A percentile compares a stretch with the other conserved stretches of the same genome.
Evolutionary conservation across 2,113 vertebrate species (phyloP).

Genomic region (Mionectes macconnelli): DNA sequence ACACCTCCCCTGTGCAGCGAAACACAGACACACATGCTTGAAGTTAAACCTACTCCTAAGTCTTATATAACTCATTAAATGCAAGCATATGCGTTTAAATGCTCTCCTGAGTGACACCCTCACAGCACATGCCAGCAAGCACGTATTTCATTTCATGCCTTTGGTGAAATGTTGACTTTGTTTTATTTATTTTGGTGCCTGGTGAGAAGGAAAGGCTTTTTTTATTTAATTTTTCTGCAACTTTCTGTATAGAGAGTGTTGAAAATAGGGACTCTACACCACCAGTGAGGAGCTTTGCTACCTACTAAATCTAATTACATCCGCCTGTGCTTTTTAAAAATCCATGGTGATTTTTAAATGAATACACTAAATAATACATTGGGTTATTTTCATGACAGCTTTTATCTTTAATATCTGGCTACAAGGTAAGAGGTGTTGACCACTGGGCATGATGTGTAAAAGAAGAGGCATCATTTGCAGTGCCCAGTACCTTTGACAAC

Average conservation of each 20-base stretch:
- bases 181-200: constrained; percentile 33
- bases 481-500: neutral
- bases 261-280: neutral
- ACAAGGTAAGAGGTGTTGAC: neutral
- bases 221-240: neutral
- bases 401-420: neutral
- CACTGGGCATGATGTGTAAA: neutral
- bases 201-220: neutral
- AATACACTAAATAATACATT: neutral
- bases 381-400: neutral
- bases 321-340: neutral
- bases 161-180: constrained; percentile 9
- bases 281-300: neutral
- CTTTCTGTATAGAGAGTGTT: neutral
- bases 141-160: neutral
- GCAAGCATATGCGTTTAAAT: neutral
- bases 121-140: constrained; percentile 19
- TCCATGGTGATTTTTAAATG: neutral
- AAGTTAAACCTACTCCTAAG: neutral
- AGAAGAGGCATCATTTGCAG: neutral
- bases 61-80: neutral
- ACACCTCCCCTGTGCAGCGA: neutral
- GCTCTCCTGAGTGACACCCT: constrained; percentile 34
- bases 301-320: constrained; percentile 5
- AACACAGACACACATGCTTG: neutral